A percentile compares a stretch with the other conserved stretches of the same genome.
Evolutionary conservation across 2,888 invertebrate genomes (phyloP).

Genomic region (Schizotus pectinicornis): DNA sequence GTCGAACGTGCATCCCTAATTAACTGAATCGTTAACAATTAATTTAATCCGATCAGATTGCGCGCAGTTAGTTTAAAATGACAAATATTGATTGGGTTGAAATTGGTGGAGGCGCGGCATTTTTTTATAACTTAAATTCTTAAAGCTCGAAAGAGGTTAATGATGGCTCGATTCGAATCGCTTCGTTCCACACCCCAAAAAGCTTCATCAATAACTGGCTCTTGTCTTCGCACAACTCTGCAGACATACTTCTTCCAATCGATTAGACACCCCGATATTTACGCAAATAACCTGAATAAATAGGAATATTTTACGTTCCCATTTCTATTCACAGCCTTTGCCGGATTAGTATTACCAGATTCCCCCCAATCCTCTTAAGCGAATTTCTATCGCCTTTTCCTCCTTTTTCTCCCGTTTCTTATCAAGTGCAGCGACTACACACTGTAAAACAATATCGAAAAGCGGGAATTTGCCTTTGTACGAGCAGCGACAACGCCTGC

Average conservation of each 20-base stretch:
- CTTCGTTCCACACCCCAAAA: too few species aligned
- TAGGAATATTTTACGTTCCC: constrained; percentile 20
- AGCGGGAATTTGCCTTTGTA: constrained; percentile 7
- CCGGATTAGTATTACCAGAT: constrained; percentile 24
- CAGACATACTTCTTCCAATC: constrained; percentile 6
- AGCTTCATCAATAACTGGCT: too few species aligned
- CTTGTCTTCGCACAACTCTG: too few species aligned
- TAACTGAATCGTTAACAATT: too few species aligned
- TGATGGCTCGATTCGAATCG: too few species aligned
- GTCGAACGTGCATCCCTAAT: too few species aligned
- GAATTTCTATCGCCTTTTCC: constrained; percentile 4
- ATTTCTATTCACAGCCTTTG: constrained; percentile 16
- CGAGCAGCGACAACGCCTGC: constrained; percentile 14
- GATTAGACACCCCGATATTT: constrained; percentile 16
- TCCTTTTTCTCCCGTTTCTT: neutral
- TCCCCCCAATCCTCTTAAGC: constrained; percentile 20
- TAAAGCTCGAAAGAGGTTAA: too few species aligned
- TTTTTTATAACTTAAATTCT: too few species aligned
- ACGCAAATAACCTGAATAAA: constrained; percentile 21
- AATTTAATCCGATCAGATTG: too few species aligned
- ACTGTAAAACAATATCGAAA: constrained; percentile 11
- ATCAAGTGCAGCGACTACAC: neutral
- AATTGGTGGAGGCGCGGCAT: too few species aligned
- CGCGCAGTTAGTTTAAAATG: too few species aligned
- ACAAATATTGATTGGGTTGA: too few species aligned